Evolutionary conservation across 64 coral and sea anemone genomes (phyloP).

Genomic region (Montipora cactus): DNA sequence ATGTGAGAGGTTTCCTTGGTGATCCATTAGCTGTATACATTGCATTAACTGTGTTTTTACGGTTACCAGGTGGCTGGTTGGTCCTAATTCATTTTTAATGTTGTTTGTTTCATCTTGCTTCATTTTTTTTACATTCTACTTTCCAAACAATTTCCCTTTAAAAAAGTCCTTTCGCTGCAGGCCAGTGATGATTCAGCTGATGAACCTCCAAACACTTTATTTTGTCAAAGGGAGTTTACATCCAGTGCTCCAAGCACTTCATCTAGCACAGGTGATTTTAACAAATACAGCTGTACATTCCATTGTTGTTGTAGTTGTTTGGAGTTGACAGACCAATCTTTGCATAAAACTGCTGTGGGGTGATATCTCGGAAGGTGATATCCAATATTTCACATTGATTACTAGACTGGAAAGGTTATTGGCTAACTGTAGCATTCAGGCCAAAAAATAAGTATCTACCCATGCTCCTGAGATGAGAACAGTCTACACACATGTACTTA

Average conservation of each 20-base stretch:
- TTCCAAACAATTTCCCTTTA: not conserved
- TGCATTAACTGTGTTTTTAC: conserved; percentile 5
- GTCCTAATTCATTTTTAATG: not conserved
- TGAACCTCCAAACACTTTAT: not conserved
- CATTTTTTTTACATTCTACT: not conserved
- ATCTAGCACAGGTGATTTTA: conserved; percentile 4
- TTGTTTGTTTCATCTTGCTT: not conserved
- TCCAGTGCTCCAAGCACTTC: not conserved
- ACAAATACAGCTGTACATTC: not conserved
- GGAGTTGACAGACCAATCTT: conserved; percentile 9
- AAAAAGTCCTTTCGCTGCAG: not conserved
- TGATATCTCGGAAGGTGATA: not conserved
- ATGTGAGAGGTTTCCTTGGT: conserved; percentile 17
- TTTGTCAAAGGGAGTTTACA: not conserved
- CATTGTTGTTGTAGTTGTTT: not conserved
- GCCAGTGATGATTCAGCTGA: conserved; percentile 16
- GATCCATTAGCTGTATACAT: not conserved
- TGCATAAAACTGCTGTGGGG: conserved; percentile 5
- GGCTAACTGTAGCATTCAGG: not conserved
- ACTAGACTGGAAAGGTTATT: conserved; percentile 17
- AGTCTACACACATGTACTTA: not conserved
- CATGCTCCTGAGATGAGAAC: conserved; percentile 6
- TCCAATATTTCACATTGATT: conserved; percentile 11
- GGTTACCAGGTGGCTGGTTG: not conserved
- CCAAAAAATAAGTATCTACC: conserved; percentile 5